Base-by-base conservation (phyloP, 1,140 invertebrate species). In the Drosophila bocqueti region DNA sequence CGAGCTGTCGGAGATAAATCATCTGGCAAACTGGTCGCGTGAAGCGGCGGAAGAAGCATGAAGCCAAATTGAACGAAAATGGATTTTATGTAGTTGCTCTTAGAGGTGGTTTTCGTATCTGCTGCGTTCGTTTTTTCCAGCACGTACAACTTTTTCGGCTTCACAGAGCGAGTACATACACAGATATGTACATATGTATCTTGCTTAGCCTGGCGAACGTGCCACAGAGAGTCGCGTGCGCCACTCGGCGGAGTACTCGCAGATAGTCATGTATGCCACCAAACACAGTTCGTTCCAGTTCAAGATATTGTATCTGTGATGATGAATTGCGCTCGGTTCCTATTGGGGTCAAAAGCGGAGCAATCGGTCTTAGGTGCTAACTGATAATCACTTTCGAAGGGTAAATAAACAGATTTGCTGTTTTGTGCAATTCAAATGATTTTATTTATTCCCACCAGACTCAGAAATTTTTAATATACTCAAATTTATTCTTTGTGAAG, bases 261-360 rank as follows among this genome's bases (percentile, higher is more conserved):
- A 10, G 74, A 77, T 62, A 89, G 84, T 89, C 84, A 89, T 81
- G 84, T 89, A 89, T 89, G 81, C 84, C 84, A 81, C 50, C 58
- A 65, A 67, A 66, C 40, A 52, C 50, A 40, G 18, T 49, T 47
- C 60, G 29, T 46, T 55, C 52, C 52, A 55, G 52, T 40, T 55
- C 36, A 24, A 55, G 36, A 38, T 24, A 55, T 31, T 52, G n/a
- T 40, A n/a, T 55, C 52, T 55, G 34, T 31, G 64, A 47, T 58
- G 68, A 83, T 59, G 60, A 71, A 68, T 69, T 54, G n/a, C 31
- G 26, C n/a, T 54, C 9, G 42, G 11, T 52, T 81, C 8, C 29
- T 50, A 86, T 76, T 76, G 69, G 67, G 83, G 83, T 86, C 83
- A 87, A 29, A 55, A 52, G 54, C 64, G 36, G 9, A 40, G 26